Conservation (phyloP, 2,797 vertebrate genomes). For the Prunella strophiata region DNA sequence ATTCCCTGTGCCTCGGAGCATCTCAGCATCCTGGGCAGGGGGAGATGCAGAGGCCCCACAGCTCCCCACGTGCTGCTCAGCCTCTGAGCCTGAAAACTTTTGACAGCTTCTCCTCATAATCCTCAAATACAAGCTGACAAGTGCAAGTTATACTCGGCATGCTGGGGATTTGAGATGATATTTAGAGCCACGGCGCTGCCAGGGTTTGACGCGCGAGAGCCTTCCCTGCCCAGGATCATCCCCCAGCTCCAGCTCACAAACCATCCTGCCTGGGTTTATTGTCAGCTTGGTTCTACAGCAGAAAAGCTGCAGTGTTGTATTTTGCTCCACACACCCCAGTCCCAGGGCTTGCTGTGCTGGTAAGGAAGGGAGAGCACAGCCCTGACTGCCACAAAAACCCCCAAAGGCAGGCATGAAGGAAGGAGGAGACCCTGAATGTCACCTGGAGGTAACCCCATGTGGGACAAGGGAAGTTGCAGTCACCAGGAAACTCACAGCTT, state of each 20-base stretch:
- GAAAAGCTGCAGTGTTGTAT: background rate
- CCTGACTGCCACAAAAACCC: accelerated
- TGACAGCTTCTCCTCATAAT: slow-evolving; percentile 30
- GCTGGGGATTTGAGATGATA: slow-evolving; percentile 16
- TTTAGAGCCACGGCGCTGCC: background rate
- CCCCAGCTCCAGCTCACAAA: background rate
- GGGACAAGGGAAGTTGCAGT: background rate
- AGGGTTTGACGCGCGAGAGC: background rate
- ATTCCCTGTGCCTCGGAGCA: accelerated
- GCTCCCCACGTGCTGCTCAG: background rate
- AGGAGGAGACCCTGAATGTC: background rate
- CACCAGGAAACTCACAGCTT: background rate
- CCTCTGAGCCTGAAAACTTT: slow-evolving; percentile 25
- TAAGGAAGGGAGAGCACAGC: background rate
- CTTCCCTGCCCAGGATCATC: background rate
- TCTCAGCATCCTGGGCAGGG: background rate
- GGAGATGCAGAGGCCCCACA: background rate
- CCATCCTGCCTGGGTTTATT: background rate
- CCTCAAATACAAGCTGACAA: slow-evolving; percentile 6
- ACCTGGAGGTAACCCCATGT: accelerated
- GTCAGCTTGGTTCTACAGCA: background rate
- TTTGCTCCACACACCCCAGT: accelerated
- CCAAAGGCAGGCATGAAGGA: background rate
- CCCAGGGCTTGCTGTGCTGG: accelerated
- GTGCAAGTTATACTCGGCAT: background rate